Percentiles rank a stretch among this genome's conserved stretches.
Conservation (phyloP, 92 coral and sea anemone species). For the Pocillopora grandis region DNA sequence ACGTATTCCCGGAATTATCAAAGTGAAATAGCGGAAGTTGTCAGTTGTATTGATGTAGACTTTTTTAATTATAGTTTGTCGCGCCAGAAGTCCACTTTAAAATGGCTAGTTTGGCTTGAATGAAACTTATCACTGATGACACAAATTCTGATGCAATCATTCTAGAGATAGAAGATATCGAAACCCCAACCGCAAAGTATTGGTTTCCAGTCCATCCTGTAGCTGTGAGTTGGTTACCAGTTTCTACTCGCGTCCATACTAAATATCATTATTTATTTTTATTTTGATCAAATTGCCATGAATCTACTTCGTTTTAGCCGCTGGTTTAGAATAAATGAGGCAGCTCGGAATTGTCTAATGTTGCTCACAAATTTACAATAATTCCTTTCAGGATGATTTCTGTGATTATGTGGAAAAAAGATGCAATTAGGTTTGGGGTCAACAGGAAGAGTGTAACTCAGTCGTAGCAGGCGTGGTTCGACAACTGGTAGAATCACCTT, state of each 20-base stretch:
- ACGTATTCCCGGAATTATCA: not conserved
- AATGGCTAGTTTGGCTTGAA: no score
- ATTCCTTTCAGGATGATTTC: conserved; percentile 16
- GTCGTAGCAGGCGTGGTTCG: conserved; percentile 7
- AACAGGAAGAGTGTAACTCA: not conserved
- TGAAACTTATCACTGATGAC: no score
- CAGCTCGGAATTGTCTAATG: not conserved
- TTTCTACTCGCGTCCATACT: no score
- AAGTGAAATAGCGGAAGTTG: not conserved
- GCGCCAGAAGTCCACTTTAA: no score
- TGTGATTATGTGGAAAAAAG: conserved; percentile 17
- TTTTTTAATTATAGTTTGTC: no score
- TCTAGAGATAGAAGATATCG: not conserved
- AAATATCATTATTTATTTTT: no score
- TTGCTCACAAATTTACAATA: no score
- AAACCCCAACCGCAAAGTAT: no score
- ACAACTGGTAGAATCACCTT: not conserved
- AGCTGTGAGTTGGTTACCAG: no score
- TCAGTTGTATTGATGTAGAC: not conserved
- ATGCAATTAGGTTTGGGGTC: not conserved
- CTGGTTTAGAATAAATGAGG: not conserved
- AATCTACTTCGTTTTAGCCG: no score
- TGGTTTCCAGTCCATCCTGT: no score
- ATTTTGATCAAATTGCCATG: no score
- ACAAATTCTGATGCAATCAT: not conserved